Evolutionary conservation across 2,113 vertebrate genomes (phyloP).

Genomic region (Macquaria australasica): DNA sequence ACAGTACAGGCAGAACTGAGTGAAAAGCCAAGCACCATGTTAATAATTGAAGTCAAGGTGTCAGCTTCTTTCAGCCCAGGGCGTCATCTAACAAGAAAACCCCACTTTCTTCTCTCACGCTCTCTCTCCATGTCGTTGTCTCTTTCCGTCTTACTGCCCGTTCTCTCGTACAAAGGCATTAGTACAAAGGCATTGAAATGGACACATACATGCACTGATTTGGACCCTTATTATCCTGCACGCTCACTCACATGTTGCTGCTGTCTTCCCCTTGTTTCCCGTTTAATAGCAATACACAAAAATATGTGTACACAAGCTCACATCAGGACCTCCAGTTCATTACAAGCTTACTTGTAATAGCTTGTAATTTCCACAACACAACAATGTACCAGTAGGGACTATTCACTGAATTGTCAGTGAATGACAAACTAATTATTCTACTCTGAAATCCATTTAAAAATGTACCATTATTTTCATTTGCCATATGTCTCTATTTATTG

Average conservation of each 20-base stretch:
- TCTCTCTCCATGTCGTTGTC: constrained; percentile 6
- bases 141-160: constrained; percentile 15
- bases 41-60: constrained; percentile 75
- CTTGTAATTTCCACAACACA: not conserved
- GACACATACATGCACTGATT: not conserved
- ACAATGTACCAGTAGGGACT: not conserved
- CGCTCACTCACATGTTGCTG: not conserved
- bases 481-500: no score
- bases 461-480: no score
- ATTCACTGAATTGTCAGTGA: not conserved
- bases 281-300: no score
- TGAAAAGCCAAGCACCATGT: constrained; percentile 61
- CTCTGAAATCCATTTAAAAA: no score
- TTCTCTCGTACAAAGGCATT: not conserved
- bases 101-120: constrained; percentile 17
- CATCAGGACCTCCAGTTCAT: not conserved
- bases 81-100: constrained; percentile 53
- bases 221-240: not conserved
- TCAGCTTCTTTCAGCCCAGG: constrained; percentile 63
- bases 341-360: not conserved
- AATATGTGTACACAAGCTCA: constrained; percentile 3
- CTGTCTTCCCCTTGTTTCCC: not conserved
- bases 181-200: constrained; percentile 9
- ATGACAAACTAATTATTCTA: no score
- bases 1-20: constrained; percentile 37